Evolutionary conservation across 2,888 invertebrate species (phyloP), one percentile per base, ranked within the genome.

Genomic region (Loripinus fragilis): DNA sequence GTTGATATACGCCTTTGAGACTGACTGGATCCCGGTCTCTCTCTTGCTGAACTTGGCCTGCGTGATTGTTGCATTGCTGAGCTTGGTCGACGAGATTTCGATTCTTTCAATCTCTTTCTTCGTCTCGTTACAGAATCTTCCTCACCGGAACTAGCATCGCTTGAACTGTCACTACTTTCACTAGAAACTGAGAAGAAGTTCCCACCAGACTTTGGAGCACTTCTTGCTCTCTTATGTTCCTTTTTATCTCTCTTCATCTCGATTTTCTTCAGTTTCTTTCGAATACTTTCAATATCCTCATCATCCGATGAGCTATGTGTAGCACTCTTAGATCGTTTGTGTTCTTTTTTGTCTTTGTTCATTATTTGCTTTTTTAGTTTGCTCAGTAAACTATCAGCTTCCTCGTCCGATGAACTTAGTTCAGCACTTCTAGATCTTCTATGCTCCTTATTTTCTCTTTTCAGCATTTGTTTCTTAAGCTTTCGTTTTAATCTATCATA

Each of bases 111-210:
- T 15, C 38, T 17, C 41, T 35, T 30, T 45, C 15, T 69, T 28
- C 33, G 41, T 23, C 23, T 76, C 72, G 7, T 70, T 65, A 35
- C 67, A 68, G 20, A 74, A 67, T 23, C 30, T 60, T 74, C 69
- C 30, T 74, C 74, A 42, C 60, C 75, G 3, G 69, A 69, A 25
- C 52, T 66, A 42, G 72, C 72, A 48, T 72, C 72, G 33, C 30
- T 45, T 12, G 41, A 55, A 28, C 55, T 41, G 30, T n/a, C 38
- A 7, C 20, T 20, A 41, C 75, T 75, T 23, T 55, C 64, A 70
- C 78, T 74, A 15, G 72, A 65, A 20, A 78, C 81, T 52, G 81
- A 55, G 66, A 75, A 81, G 25, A 75, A 69, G 50, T 78, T 65
- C 64, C 72, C 42, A 8, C 60, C 60, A 20, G 20, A n/a, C 2